Percentiles rank a stretch among this genome's conserved stretches.
Conservation (phyloP, 1,140 invertebrate genomes). For the Streblospio benedicti region DNA sequence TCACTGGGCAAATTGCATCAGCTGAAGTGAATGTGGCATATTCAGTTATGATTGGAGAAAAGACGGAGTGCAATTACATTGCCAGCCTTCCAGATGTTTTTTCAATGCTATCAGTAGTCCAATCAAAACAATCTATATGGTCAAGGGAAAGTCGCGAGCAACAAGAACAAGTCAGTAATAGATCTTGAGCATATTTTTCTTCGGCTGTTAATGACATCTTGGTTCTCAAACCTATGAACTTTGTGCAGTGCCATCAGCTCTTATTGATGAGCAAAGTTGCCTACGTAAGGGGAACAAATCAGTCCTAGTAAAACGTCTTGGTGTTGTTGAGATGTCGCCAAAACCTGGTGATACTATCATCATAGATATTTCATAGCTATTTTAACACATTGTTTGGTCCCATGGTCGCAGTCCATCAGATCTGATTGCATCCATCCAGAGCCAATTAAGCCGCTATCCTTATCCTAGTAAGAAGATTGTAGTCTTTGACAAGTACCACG, state of each 20-base stretch:
- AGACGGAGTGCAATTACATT: conserved; percentile 2
- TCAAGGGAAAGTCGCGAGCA: not conserved
- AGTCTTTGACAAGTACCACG: conserved; percentile 6
- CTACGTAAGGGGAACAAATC: conserved; percentile 3
- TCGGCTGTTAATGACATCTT: not conserved
- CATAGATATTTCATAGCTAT: conserved; percentile 1
- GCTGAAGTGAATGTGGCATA: not conserved
- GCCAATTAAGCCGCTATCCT: conserved; percentile 2
- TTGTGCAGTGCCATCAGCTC: not conserved
- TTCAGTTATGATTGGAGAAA: conserved; percentile 9
- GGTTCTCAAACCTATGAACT: not conserved
- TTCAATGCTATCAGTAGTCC: not conserved
- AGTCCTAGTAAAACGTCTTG: not conserved
- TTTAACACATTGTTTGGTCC: not conserved
- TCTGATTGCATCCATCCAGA: conserved; percentile 1
- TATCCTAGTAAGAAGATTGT: conserved; percentile 7
- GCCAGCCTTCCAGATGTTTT: not conserved
- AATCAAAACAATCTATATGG: not conserved
- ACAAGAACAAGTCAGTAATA: conserved; percentile 2
- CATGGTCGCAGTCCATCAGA: not conserved
- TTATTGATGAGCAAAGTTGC: conserved; percentile 2
- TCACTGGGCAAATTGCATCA: not conserved
- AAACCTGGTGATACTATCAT: not conserved
- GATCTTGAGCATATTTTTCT: conserved; percentile 7
- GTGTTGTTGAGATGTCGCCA: not conserved